Evolutionary conservation across 1,140 invertebrate species (phyloP), one percentile per base, ranked within the genome.

Genomic region (Megathymus violae): DNA sequence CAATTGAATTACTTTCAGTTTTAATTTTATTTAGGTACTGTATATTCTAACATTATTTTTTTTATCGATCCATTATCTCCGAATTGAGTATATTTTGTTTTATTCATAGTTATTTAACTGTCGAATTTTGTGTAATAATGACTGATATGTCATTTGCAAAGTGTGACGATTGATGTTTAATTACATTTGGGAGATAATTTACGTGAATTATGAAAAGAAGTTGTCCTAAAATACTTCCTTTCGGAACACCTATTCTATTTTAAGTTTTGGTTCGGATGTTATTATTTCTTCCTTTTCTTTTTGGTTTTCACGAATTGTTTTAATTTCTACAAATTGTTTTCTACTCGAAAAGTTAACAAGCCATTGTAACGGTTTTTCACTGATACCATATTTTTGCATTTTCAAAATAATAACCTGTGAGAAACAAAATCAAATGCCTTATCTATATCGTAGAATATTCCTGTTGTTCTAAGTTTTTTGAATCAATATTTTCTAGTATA

Each of bases 61-160:
- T n/a, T n/a, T n/a, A n/a, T n/a, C n/a, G n/a, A n/a, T n/a, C n/a
- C n/a, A n/a, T n/a, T n/a, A n/a, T n/a, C n/a, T n/a, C n/a, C n/a
- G n/a, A n/a, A n/a, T n/a, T n/a, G n/a, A n/a, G 25, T 47, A 14
- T 27, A 47, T 11, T 47, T 47, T 27, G 44, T 47, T 47, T 47
- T 27, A 1, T 19, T 27, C 5, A 27, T 6, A 6, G 22, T 47
- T 47, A 47, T 13, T 13, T 27, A 19, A 3, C 22, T 5, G 11
- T 47, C 25, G 11, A 19, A 22, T 25, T 47, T 17, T 47, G 4
- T 1, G 44, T 10, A 22, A 47, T 25, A 11, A 47, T 25, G 13
- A 47, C n/a, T 27, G 44, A 16, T 25, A 47, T 47, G 9, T 47
- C 44, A 47, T 47, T 17, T 15, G 44, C 44, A 17, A 47, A 47